These are phyloP conservation scores for Thryonomys swinderianus DNA, from an alignment of 2,113 vertebrate species.

Conservation along the genomic window DNA sequence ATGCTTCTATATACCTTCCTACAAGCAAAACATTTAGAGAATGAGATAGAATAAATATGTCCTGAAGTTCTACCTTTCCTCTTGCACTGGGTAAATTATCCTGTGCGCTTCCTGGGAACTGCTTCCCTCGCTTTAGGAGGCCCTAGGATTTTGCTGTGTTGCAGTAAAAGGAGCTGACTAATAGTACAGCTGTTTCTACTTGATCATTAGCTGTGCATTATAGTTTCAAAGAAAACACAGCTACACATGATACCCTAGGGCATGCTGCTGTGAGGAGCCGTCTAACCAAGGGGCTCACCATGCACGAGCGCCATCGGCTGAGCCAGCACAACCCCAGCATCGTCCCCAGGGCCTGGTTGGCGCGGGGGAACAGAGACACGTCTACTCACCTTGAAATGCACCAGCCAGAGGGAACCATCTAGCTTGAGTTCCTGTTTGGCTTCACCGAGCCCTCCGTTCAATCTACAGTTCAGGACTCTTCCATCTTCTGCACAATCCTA, in stretches of 20 bases:
- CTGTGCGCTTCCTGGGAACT: background rate
- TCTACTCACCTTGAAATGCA: background rate
- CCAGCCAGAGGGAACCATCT: background rate
- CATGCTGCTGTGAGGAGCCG: background rate
- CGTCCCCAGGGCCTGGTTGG: background rate
- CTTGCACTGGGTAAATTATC: background rate
- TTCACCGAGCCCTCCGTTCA: background rate
- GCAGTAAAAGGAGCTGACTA: background rate
- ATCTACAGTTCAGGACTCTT: background rate
- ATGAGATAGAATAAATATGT: background rate
- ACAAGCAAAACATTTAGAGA: background rate
- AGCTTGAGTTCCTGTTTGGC: background rate
- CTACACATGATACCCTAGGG: no score
- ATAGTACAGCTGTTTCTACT: background rate
- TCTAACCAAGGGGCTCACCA: background rate
- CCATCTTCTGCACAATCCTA: background rate
- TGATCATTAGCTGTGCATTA: background rate
- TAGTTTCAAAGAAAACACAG: background rate
- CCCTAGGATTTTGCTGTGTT: background rate
- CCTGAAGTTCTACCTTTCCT: background rate
- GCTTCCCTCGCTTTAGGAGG: background rate
- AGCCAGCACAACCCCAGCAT: background rate
- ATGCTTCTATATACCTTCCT: background rate
- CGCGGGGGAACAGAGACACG: background rate
- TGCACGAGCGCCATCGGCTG: background rate